Percentiles rank a stretch among this genome's conserved stretches.
phyloP scores from a whole-genome alignment of 2,888 invertebrate genomes.

The Parnassius apollo region DNA sequence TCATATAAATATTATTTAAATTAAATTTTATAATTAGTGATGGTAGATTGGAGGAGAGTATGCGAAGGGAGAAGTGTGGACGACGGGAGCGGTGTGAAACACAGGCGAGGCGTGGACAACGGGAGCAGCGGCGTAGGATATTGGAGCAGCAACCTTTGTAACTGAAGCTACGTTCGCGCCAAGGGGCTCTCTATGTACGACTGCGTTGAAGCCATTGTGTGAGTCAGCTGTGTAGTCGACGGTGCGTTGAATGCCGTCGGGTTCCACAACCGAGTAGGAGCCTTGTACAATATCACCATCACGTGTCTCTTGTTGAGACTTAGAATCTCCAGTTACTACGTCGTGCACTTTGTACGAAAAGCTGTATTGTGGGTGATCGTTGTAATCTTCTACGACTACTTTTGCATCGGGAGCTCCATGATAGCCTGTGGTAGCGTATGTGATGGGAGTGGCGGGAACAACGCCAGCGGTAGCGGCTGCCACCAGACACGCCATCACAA shows the following conservation, averaged over 20 bases:
- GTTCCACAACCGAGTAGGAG: slow-evolving; percentile 62
- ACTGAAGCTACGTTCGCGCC: slow-evolving; percentile 45
- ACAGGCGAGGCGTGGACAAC: slow-evolving; percentile 41
- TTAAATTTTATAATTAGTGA: neutral
- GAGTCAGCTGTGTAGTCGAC: slow-evolving; percentile 69
- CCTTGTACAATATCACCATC: slow-evolving; percentile 68
- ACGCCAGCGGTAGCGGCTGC: slow-evolving; percentile 55
- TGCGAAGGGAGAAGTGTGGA: slow-evolving; percentile 42
- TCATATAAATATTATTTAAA: neutral
- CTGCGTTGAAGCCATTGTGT: slow-evolving; percentile 67
- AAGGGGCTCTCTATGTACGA: slow-evolving; percentile 64
- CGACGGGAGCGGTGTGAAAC: slow-evolving; percentile 33
- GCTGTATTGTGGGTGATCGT: slow-evolving; percentile 70
- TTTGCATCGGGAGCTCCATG: slow-evolving; percentile 39
- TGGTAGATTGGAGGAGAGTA: neutral
- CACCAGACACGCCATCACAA: slow-evolving; percentile 56
- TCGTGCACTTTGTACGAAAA: slow-evolving; percentile 70
- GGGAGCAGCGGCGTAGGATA: slow-evolving; percentile 38
- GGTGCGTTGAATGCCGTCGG: slow-evolving; percentile 65
- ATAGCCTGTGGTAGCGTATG: slow-evolving; percentile 42
- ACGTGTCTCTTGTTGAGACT: slow-evolving; percentile 62
- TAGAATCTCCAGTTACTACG: slow-evolving; percentile 62
- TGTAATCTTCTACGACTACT: slow-evolving; percentile 49
- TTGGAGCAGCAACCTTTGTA: slow-evolving; percentile 41
- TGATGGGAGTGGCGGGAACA: slow-evolving; percentile 44